Conservation (phyloP, 2,797 vertebrate species). For the Brachyrhaphis roseni region DNA sequence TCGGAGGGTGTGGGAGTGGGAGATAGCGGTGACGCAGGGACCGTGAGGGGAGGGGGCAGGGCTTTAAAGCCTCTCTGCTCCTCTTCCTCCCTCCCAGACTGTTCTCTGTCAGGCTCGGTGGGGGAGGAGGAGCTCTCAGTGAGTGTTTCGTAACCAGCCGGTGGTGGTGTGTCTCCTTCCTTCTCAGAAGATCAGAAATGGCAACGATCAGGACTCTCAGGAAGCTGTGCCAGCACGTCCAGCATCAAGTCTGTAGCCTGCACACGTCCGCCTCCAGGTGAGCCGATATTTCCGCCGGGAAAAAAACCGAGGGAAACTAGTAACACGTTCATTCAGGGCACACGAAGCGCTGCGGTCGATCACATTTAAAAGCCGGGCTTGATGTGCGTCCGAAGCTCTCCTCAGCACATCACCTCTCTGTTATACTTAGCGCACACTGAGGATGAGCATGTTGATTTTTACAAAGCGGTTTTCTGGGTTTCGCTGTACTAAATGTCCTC, state of each 20-base stretch:
- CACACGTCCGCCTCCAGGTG: constrained; percentile 84
- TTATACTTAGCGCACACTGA: rapidly evolving
- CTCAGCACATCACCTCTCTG: background rate
- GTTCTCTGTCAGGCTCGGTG: constrained; percentile 16
- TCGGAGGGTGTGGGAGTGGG: background rate
- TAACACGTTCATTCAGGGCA: constrained; percentile 4
- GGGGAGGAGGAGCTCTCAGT: background rate
- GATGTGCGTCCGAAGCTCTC: background rate
- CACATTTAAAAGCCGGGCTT: rapidly evolving
- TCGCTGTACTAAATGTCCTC: constrained; percentile 31
- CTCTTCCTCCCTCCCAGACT: constrained; percentile 21
- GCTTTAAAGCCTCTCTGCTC: constrained; percentile 24
- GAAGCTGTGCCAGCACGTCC: constrained; percentile 76
- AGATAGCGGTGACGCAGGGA: background rate
- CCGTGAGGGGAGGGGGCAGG: background rate
- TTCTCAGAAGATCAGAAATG: constrained; percentile 66
- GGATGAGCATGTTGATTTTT: background rate
- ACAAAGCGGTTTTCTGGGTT: background rate
- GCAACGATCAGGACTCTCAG: constrained; percentile 78
- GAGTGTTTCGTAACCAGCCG: constrained; percentile 25
- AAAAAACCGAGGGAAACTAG: background rate
- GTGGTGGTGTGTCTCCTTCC: constrained; percentile 9
- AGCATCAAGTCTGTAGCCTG: constrained; percentile 76
- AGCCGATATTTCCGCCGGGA: constrained; percentile 19
- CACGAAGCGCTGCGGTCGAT: background rate